Evolutionary conservation across 92 coral and sea anemone species (phyloP), one percentile per base, ranked within the genome.

Genomic region (Siderastrea radians): DNA sequence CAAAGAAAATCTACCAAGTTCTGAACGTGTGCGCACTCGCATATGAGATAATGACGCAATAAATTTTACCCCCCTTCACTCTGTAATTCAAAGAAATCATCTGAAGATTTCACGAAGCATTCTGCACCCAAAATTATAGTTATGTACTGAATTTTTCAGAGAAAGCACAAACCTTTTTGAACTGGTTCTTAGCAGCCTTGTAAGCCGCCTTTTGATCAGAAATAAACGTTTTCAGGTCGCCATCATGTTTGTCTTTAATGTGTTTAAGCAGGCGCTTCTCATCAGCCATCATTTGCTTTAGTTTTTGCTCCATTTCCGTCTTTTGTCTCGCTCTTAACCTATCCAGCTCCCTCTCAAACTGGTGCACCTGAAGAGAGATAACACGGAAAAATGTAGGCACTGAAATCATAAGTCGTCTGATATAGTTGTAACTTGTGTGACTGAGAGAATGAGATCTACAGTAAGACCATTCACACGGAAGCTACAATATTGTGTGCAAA

Each of bases 251-350:
- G 78, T 98, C 97, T 38, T 95, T 96, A 78, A 98, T 98, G 61
- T 94, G 98, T 49, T 82, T 94, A 1, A 92, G 93, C 19, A 98
- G 91, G 44, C 95, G 92, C 88, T 81, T 90, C 82, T 98, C 99
- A 44, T 98, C 98, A 17, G 98, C 87, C 68, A 81, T 77, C 91
- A 94, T 96, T 89, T 96, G 98, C 63, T 91, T 94, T 70, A 92
- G 88, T 94, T 94, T 95, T 72, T 98, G 99, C 52, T 98, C 99
- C 84, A 96, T 90, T 81, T 98, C 99, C 45, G 98, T 97, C 85
- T 94, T 94, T 48, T 98, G 99, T 16, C 98, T 92, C 44, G 96
- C 85, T 44, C 97, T 90, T 49, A 98, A 73, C 62, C 93, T 98
- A 83, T 98, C 99, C 82, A 95, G 81, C 48, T 98, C 99, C 75